Base-by-base conservation (phyloP, 2,797 vertebrate species). In the Tarsius wallacei region DNA sequence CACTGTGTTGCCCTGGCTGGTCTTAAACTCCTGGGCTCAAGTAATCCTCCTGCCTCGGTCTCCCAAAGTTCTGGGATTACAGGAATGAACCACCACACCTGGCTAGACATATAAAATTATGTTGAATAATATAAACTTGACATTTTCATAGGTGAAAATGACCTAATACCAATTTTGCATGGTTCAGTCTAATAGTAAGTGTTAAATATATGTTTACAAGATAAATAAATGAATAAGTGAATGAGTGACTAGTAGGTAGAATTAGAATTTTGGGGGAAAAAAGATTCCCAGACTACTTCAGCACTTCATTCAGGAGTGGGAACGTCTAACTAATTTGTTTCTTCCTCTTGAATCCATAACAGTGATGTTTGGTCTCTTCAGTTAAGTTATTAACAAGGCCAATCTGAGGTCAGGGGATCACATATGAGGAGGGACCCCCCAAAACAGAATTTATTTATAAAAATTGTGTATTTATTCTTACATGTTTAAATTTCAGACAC, bases 71-170 rank as follows among this genome's bases (percentile, higher is more conserved):
- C 42, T 42, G 42, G 42, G 42, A 42, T 42, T 42, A 42, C 42
- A 42, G 42, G 42, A 42, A 42, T 42, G 42, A 42, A 42, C 42
- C 42, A 42, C 42, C 42, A 42, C 42, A 42, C 42, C 42, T 42
- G 42, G 42, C 42, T 42, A 42, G 42, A 42, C 42, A 42, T 42
- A 19, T 36, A 57, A 74, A 95, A 68, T 84, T 93, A 74, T 28
- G 17, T 90, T 90, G 36, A 93, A 77, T 15, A 21, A 8, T 77
- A 63, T 77, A 21, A 90, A 87, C 70, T 80, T 87, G 24, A 28
- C 64, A 76, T 63, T 96, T 87, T 95, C 90, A 9, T 93, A 76
- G 66, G 73, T 90, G 49, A 90, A 86, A 81, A 68, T 64, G 24
- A 13, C 73, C 55, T 90, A 57, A 87, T 87, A 31, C 77, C 49